Percentiles rank a stretch among this genome's conserved stretches.
Evolutionary conservation across 1,140 invertebrate genomes (phyloP).

Genomic region (Trachymyrmex septentrionalis): DNA sequence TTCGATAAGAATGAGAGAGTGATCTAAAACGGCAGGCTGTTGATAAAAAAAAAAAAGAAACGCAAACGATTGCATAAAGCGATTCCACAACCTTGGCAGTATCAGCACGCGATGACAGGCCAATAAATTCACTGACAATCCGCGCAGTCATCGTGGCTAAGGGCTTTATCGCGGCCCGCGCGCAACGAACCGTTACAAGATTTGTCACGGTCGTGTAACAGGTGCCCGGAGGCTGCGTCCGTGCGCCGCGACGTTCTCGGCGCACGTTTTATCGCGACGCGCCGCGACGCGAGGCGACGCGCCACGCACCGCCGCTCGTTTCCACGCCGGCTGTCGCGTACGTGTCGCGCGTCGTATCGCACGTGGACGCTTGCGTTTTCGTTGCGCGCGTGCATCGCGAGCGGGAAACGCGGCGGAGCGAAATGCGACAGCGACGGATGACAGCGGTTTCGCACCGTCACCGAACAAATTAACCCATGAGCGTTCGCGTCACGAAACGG

Average conservation of each 20-base stretch:
- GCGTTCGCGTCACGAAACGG: slow-evolving; percentile 30
- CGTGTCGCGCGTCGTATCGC: slow-evolving; percentile 65
- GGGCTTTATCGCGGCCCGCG: slow-evolving; percentile 44
- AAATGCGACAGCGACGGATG: slow-evolving; percentile 49
- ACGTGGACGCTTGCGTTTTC: slow-evolving; percentile 33
- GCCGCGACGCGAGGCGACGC: slow-evolving; percentile 21
- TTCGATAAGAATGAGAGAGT: slow-evolving; percentile 3
- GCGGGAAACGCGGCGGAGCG: slow-evolving; percentile 52
- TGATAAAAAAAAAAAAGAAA: no score
- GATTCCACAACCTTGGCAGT: slow-evolving; percentile 11
- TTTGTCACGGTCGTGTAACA: slow-evolving; percentile 75
- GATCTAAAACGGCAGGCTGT: not conserved
- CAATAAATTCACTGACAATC: slow-evolving; percentile 50
- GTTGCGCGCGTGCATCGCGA: slow-evolving; percentile 19
- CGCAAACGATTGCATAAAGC: not conserved
- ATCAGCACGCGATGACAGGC: slow-evolving; percentile 40
- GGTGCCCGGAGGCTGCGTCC: slow-evolving; percentile 73
- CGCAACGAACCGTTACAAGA: slow-evolving; percentile 61
- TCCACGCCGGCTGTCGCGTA: slow-evolving; percentile 74
- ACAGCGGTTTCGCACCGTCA: slow-evolving; percentile 54
- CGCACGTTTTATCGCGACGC: slow-evolving; percentile 70
- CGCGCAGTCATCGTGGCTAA: slow-evolving; percentile 50
- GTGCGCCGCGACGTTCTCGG: slow-evolving; percentile 58
- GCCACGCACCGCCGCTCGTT: slow-evolving; percentile 46
- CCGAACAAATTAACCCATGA: slow-evolving; percentile 55